A percentile compares a stretch with the other conserved stretches of the same genome.
These are phyloP conservation scores for Maccullochella peelii DNA, from an alignment of 2,113 vertebrate genomes.

Conservation along the genomic window DNA sequence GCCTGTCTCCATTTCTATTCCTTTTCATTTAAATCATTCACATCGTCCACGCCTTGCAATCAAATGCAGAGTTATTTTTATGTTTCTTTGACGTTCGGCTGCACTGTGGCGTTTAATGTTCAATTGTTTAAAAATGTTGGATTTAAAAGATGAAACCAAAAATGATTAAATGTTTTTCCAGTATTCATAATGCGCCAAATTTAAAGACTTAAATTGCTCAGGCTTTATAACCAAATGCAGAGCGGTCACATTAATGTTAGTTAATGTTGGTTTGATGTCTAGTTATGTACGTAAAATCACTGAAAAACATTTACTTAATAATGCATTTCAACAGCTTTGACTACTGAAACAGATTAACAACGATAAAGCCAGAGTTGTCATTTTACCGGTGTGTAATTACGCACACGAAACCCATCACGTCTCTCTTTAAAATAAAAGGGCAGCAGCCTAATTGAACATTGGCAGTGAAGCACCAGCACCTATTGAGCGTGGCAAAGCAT, in stretches of 20 bases:
- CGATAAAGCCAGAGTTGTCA: not conserved
- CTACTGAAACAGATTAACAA: not conserved
- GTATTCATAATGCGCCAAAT: not conserved
- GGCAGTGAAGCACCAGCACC: conserved; percentile 58
- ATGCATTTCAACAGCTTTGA: not conserved
- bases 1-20: conserved; percentile 7
- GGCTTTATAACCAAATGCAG: not conserved
- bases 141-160: not conserved
- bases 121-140: not conserved
- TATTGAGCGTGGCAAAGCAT: conserved; percentile 60
- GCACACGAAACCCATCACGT: conserved; percentile 39
- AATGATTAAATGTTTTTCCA: not conserved
- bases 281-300: not conserved
- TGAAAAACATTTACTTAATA: not conserved
- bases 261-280: not conserved
- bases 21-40: conserved; percentile 16
- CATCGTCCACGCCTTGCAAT: not conserved
- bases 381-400: conserved; percentile 61
- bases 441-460: conserved; percentile 55
- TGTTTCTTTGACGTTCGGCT: not conserved
- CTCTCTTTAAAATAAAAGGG: conserved; percentile 45
- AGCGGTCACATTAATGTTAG: not conserved
- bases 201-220: not conserved
- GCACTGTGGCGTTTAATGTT: not conserved
- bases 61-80: conserved; percentile 5